Evolutionary conservation across 2,888 invertebrate genomes (phyloP), one percentile per base, ranked within the genome.

Genomic region (Campoletis raptor): DNA sequence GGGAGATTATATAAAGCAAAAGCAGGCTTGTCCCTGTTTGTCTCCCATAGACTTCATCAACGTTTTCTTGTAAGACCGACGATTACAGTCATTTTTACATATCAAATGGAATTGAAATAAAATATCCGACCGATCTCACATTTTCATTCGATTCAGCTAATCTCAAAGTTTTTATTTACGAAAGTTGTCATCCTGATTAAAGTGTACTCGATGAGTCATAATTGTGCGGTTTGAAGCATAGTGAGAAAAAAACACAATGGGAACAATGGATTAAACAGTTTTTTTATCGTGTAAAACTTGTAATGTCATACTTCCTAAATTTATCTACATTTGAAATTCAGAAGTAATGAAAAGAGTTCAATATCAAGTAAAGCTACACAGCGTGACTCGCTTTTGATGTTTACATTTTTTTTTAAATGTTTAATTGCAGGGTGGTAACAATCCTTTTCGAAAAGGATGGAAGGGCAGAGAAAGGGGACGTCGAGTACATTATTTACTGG

Each of bases 401-500:
- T 7, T 52, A 52, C 48, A n/a, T n/a, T 52, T 52, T 52, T 52
- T 54, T 54, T 10, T 18, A 36, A 42, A 48, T 24, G 42, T 45
- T 21, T 69, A 45, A 40, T 7, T 54, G 42, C 45, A 30, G 72
- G 42, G 52, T 6, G 48, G 52, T 37, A 54, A 80, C 64, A 76
- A 80, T 83, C 40, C 37, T 48, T 45, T 9, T 30, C 64, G 2
- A 36, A 24, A 21, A 37, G 72, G 24, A 15, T 52, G 79, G 8
- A 7, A 30, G 18, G 12, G 42, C 54, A 42, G 21, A 67, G 69
- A 12, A 48, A 40, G 36, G 37, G 61, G 40, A n/a, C 36, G 45
- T 72, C 64, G 64, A 40, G 37, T 42, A 15, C 42, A 52, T 83
- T 76, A 82, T 83, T 86, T 83, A 86, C 80, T 54, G 80, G 66